Percentiles rank a stretch among this genome's conserved stretches.
Evolutionary conservation across 92 coral and sea anemone species (phyloP).

Genomic region (Heliopora coerulea): DNA sequence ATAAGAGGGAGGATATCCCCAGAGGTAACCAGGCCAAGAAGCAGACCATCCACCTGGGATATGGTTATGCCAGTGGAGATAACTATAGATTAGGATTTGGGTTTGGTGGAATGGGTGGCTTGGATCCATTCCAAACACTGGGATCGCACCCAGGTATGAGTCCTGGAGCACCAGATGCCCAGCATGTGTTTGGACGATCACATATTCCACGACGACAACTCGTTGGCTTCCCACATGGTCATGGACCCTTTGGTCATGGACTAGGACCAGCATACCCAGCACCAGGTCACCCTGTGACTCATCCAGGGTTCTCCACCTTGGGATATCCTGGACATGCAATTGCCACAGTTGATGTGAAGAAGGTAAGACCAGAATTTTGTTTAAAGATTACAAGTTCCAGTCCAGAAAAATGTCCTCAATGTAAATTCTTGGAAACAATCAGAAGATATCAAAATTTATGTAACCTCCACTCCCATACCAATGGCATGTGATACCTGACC

Average conservation of each 20-base stretch:
- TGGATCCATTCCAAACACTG: slow-evolving; percentile 41
- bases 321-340: slow-evolving; percentile 97
- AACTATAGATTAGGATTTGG: slow-evolving; percentile 98
- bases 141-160: slow-evolving; percentile 3
- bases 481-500: too few relatives aligned
- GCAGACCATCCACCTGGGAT: slow-evolving; percentile 96
- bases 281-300: slow-evolving; percentile 96
- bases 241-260: slow-evolving; percentile 47
- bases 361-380: slow-evolving; percentile 12
- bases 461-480: too few relatives aligned
- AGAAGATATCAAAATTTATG: too few relatives aligned
- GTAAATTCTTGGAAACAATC: too few relatives aligned
- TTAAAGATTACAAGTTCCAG: background rate
- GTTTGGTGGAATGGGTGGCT: slow-evolving; percentile 99
- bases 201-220: slow-evolving; percentile 50
- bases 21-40: slow-evolving; percentile 59
- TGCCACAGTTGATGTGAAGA: slow-evolving; percentile 91
- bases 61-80: slow-evolving; percentile 99
- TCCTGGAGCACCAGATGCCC: slow-evolving; percentile 34
- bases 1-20: slow-evolving; percentile 88
- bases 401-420: too few relatives aligned
- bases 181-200: slow-evolving; percentile 48
- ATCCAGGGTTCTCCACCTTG: slow-evolving; percentile 95
- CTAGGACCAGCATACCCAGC: slow-evolving; percentile 80
- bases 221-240: slow-evolving; percentile 41